Conservation (phyloP, 2,113 vertebrate genomes). For the Forbesichthys agassizii region DNA sequence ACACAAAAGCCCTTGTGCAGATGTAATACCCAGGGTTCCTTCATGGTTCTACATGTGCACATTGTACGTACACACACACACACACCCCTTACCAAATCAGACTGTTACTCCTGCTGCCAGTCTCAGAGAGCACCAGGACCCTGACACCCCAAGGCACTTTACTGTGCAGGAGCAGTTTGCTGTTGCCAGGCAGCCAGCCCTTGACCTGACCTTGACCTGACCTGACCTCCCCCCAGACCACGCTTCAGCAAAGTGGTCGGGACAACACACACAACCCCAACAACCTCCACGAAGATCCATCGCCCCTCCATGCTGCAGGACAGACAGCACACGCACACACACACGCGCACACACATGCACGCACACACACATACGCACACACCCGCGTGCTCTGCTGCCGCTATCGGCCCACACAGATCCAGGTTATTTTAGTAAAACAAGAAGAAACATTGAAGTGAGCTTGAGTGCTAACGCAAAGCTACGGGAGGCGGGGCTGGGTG, state of each 20-base stretch:
- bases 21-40: conserved; percentile 50
- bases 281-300: conserved; percentile 70
- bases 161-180: conserved; percentile 71
- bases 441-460: conserved; percentile 45
- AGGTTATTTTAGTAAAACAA: conserved; percentile 67
- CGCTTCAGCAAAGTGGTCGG: conserved; percentile 71
- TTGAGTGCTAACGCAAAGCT: conserved; percentile 33
- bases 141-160: conserved; percentile 69
- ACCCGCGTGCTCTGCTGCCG: conserved; percentile 59
- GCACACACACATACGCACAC: background rate
- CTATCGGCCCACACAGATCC: conserved; percentile 71
- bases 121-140: conserved; percentile 55
- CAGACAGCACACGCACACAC: conserved; percentile 58
- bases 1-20: conserved; percentile 49
- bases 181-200: conserved; percentile 63
- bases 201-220: conserved; percentile 59
- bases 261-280: conserved; percentile 66
- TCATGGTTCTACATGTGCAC: conserved; percentile 38
- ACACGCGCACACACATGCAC: conserved; percentile 25
- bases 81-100: conserved; percentile 62
- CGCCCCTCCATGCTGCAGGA: conserved; percentile 74
- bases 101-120: conserved; percentile 73
- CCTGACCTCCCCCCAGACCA: conserved; percentile 42
- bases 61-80: conserved; percentile 18
- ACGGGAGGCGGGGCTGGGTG: conserved; percentile 41